Conservation (phyloP, 2,888 invertebrate genomes). For the Dynastes maya region DNA sequence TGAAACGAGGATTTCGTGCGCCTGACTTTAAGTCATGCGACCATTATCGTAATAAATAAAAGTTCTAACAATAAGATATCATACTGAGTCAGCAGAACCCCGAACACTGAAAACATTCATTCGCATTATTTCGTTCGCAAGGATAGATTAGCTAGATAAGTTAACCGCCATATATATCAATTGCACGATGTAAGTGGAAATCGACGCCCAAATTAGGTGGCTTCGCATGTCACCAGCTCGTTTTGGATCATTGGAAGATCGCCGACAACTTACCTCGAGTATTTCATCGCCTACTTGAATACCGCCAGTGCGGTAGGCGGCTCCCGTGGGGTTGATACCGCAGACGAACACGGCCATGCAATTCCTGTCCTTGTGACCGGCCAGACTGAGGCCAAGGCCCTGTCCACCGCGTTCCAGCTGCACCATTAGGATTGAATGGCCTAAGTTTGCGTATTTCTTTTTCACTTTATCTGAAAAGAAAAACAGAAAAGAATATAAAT, state of each 20-base stretch:
- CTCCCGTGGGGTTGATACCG: constrained; percentile 92
- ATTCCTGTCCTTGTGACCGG: constrained; percentile 94
- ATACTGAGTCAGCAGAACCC: no score
- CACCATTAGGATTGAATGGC: constrained; percentile 80
- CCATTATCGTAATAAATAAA: constrained; percentile 8
- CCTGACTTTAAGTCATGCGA: neutral
- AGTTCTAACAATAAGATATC: no score
- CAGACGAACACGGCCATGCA: constrained; percentile 98
- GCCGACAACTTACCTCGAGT: constrained; percentile 81
- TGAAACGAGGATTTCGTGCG: constrained; percentile 9
- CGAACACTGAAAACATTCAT: no score
- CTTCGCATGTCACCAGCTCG: neutral
- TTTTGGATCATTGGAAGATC: neutral
- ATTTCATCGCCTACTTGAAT: constrained; percentile 96
- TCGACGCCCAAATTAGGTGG: constrained; percentile 9
- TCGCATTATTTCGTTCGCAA: no score
- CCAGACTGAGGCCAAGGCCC: constrained; percentile 91
- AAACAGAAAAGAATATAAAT: neutral
- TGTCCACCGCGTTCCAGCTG: constrained; percentile 83
- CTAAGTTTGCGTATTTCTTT: constrained; percentile 91
- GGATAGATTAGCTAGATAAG: neutral
- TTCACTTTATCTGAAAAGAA: constrained; percentile 86
- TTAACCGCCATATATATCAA: neutral
- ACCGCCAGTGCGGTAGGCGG: constrained; percentile 81
- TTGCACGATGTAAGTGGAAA: constrained; percentile 1